phyloP scores from a whole-genome alignment of 2,888 invertebrate genomes.

The Ochropacha duplaris region DNA sequence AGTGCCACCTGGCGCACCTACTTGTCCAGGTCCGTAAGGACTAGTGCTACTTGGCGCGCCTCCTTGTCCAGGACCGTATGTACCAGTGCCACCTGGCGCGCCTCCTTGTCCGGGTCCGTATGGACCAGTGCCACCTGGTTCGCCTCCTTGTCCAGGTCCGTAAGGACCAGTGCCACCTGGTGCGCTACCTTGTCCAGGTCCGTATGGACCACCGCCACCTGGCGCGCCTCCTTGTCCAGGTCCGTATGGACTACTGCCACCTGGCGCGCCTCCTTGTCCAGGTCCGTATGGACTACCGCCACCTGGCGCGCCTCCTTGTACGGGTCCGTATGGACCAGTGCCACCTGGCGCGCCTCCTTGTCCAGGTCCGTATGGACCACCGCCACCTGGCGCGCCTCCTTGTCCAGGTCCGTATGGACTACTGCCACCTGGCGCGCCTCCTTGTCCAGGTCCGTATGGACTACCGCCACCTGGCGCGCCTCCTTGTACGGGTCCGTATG shows the following conservation, averaged over 20 bases:
- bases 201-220: background rate
- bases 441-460: background rate
- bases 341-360: background rate
- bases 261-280: background rate
- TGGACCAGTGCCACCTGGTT: background rate
- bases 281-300: background rate
- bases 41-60: background rate
- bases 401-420: background rate
- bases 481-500: background rate
- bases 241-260: background rate
- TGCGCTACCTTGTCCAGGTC: constrained; percentile 5
- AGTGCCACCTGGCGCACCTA: background rate
- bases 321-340: background rate
- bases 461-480: background rate
- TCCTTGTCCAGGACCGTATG: background rate
- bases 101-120: constrained; percentile 4
- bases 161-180: background rate
- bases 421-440: background rate
- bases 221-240: background rate
- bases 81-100: background rate
- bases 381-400: background rate
- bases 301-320: background rate
- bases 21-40: background rate
- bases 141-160: constrained; percentile 1
- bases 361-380: background rate